Evolutionary conservation across 1,140 invertebrate genomes (phyloP), one percentile per base, ranked within the genome.

Genomic region (Phymorhynchus buccinoides): DNA sequence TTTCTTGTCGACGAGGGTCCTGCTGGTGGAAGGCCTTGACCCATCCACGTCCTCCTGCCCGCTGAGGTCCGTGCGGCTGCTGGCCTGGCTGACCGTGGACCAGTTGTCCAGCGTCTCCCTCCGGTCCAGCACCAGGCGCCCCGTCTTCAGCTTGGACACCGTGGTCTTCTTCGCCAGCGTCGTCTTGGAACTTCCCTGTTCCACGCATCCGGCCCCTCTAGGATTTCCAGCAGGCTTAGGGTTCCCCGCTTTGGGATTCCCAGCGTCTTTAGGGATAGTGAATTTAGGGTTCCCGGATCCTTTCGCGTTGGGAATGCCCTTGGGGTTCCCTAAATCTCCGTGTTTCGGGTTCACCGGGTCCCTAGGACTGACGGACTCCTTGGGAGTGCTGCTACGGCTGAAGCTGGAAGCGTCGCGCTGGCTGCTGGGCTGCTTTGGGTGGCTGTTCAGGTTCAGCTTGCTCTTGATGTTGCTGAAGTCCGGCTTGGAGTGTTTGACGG

Each of bases 381-480:
- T 30, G 71, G 71, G 32, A 32, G 71, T 73, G 71, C 32, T 37
- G 32, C 71, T 22, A 35, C 32, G 71, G 71, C 37, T 73, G 37
- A 32, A 73, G 30, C 6, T 32, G 71, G 4, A 86, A 41, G 32
- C 37, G 71, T 16, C 30, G 32, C 30, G n/a, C 30, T 30, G 42
- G 41, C 16, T 9, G 7, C 27, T 30, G 42, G 77, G 37, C 41
- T 30, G 27, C 14, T n/a, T 48, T 0, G 77, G 77, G 22, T 88
- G 86, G 14, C 88, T 84, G 22, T 85, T 85, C 16, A 90, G 86
- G 78, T 89, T 89, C 41, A 92, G 86, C 73, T 91, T 91, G 82
- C 91, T 92, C 78, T 92, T 91, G 16, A 93, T 88, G 86, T 90
- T 91, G 62, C 91, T 93, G 80, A 90, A 91, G 66, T 93, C 91